Base-by-base conservation (phyloP, 35 echinoderm and acorn worm genomes). In the Ptychodera flava region DNA sequence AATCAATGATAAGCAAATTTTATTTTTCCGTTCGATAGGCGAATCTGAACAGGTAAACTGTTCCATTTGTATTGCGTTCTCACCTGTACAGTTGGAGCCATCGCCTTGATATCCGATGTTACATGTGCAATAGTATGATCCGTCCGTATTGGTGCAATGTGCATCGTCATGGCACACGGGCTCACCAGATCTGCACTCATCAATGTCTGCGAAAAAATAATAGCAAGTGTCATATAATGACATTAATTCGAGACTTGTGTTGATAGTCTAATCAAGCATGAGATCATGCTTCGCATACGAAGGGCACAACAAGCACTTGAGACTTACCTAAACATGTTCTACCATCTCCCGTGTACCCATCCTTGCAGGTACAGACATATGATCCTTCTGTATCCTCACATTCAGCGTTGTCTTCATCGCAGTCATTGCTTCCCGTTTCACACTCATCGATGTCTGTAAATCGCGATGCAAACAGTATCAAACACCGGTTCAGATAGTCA, bases 371-470 rank as follows among this genome's bases (percentile, higher is more conserved):
- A 77, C 92, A 93, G 12, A n/a, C 78, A 77, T 90, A 93, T 22
- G 92, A 90, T 14, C 92, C 88, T n/a, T 38, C 77, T n/a, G 92
- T 93, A 77, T 93, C 86, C 1, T 34, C 80, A 79, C 92, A 93
- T 6, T 6, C 22, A 12, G 45, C 45, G 22, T 64, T 64, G n/a
- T n/a, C n/a, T 64, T 64, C 22, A 22, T 6, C 45, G 22, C 45
- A 64, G 22, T 64, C 22, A 64, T 64, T 6, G 22, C 45, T 64
- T 64, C 45, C 45, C 22, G 45, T 12, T 64, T 64, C 22, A 64
- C 45, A 64, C 45, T 64, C 45, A 64, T 64, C 45, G 22, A 64
- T 64, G 22, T 64, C 45, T 64, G 22, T 22, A n/a, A n/a, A n/a
- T n/a, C n/a, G n/a, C n/a, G n/a, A n/a, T n/a, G n/a, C n/a, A n/a